A percentile compares a stretch with the other conserved stretches of the same genome.
Evolutionary conservation across 2,797 vertebrate genomes (phyloP).

Genomic region (Hippopotamyrus pictus): DNA sequence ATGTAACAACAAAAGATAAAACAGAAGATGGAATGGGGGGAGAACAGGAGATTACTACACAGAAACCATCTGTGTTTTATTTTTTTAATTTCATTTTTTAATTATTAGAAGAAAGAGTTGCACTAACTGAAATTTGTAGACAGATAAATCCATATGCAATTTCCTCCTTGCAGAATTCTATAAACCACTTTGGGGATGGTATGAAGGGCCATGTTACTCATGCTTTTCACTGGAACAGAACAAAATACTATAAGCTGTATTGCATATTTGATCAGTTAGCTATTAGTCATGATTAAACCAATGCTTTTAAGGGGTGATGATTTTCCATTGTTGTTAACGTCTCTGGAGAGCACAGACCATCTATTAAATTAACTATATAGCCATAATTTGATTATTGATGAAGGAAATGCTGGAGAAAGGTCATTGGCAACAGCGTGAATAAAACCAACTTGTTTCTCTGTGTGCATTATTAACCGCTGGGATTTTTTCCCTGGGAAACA

Average conservation of each 20-base stretch:
- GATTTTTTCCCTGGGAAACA: background rate
- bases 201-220: background rate
- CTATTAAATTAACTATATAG: background rate
- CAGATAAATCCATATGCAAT: slow-evolving; percentile 39
- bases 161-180: slow-evolving; percentile 27
- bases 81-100: background rate
- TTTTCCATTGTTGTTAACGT: background rate
- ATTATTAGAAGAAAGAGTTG: background rate
- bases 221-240: background rate
- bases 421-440: background rate
- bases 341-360: background rate
- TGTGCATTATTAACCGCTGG: background rate
- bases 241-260: background rate
- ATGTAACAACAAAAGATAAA: background rate
- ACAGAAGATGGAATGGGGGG: background rate
- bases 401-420: background rate
- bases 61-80: background rate
- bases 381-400: background rate
- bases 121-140: slow-evolving; percentile 11
- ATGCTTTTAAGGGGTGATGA: background rate
- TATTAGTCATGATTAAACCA: background rate
- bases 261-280: background rate
- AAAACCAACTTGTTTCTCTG: background rate
- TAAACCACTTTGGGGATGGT: slow-evolving; percentile 6
- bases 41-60: background rate